Evolutionary conservation across 1,140 invertebrate species (phyloP).

Genomic region (Cydia splendana): DNA sequence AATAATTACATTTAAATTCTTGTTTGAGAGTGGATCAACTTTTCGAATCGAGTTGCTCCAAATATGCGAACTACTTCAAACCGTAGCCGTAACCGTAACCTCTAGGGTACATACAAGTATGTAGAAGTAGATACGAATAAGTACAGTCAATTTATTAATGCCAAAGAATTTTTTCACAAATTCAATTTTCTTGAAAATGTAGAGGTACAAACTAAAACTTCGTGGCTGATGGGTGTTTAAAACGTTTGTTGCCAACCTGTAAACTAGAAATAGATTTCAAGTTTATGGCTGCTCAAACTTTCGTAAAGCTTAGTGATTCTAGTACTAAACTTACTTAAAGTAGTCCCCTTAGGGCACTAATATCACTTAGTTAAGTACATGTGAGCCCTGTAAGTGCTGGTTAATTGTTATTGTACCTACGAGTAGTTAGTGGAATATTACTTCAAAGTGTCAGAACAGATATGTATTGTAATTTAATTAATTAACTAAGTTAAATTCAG

Average conservation of each 20-base stretch:
- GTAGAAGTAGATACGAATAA: too few species aligned
- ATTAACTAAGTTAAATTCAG: background rate
- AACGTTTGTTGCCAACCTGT: conserved; percentile 7
- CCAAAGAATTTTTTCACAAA: too few species aligned
- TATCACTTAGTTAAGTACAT: background rate
- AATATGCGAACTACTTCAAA: too few species aligned
- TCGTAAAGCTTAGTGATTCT: conserved; percentile 1
- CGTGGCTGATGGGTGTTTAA: background rate
- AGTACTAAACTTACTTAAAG: background rate
- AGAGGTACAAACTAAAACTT: background rate
- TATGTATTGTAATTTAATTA: background rate
- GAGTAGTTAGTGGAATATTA: background rate
- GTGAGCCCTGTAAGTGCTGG: background rate
- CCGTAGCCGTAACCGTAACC: too few species aligned
- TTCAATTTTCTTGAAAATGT: background rate
- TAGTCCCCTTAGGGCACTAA: conserved; percentile 1
- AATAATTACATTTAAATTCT: too few species aligned
- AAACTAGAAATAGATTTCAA: conserved; percentile 22
- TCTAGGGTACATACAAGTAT: too few species aligned
- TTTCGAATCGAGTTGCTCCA: too few species aligned
- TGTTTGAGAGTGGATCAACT: too few species aligned
- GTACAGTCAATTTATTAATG: too few species aligned
- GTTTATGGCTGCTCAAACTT: conserved; percentile 7
- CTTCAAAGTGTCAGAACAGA: conserved; percentile 4
- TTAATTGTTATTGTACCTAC: conserved; percentile 13